These are phyloP conservation scores for Eclectus roratus DNA, from an alignment of 2,113 vertebrate genomes.

Conservation along the genomic window DNA sequence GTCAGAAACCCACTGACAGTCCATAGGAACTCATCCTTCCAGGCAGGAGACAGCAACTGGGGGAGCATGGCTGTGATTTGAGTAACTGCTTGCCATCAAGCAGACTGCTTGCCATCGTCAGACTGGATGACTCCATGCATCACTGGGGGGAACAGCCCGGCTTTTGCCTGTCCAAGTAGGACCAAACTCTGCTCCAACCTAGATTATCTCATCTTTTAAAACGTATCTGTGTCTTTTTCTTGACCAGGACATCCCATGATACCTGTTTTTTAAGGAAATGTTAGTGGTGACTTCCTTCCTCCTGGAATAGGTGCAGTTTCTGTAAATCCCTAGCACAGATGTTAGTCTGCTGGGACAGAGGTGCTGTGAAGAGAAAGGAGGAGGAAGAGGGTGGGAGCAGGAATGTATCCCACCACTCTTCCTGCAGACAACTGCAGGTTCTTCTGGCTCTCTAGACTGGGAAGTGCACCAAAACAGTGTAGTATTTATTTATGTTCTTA, in stretches of 20 bases:
- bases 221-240: not conserved
- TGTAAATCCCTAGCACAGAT: not conserved
- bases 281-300: not conserved
- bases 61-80: not conserved
- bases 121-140: not conserved
- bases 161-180: not conserved
- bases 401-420: not conserved
- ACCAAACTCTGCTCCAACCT: not conserved
- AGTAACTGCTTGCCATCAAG: not conserved
- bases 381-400: not conserved
- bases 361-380: not conserved
- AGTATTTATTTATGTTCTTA: not conserved
- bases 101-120: too few species aligned
- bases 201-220: not conserved
- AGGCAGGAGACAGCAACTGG: not conserved
- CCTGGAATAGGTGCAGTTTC: not conserved
- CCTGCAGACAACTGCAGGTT: not conserved
- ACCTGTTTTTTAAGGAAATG: not conserved
- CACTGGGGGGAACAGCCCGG: accelerated
- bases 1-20: not conserved
- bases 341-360: not conserved
- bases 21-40: not conserved
- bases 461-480: not conserved
- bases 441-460: not conserved
- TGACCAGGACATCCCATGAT: not conserved